Conservation (phyloP, 2,888 invertebrate genomes). For the Schizaphis graminum region DNA sequence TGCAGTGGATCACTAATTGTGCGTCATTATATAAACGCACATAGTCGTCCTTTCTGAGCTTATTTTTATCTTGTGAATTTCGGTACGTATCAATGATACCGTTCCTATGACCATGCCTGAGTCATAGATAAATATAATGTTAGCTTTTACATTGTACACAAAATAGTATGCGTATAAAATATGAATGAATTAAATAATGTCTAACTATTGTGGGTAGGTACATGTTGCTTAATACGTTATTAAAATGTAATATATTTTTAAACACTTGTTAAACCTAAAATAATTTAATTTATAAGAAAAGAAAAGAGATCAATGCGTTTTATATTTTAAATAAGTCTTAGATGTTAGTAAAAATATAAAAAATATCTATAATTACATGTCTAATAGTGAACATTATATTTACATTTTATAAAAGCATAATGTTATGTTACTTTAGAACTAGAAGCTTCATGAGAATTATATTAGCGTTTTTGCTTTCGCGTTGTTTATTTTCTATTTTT, state of each 20-base stretch:
- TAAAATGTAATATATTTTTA: neutral
- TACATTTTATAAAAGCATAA: neutral
- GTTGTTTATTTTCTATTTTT: slow-evolving; percentile 52
- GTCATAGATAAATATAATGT: neutral
- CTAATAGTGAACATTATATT: neutral
- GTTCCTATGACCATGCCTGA: neutral
- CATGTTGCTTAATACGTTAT: neutral
- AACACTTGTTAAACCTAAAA: neutral
- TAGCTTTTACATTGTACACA: neutral
- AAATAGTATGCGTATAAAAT: neutral
- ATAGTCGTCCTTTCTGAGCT: neutral
- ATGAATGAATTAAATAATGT: neutral
- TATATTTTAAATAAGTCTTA: neutral
- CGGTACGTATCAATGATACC: neutral
- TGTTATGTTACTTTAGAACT: neutral
- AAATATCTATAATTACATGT: neutral
- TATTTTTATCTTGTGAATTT: neutral
- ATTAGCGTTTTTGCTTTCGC: slow-evolving; percentile 51
- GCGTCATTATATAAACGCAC: neutral
- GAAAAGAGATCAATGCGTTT: neutral
- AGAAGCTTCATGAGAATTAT: slow-evolving; percentile 42
- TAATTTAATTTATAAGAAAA: neutral
- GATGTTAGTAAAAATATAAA: neutral
- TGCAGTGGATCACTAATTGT: neutral
- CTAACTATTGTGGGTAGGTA: neutral